Conservation (phyloP, 2,888 invertebrate species). For the Troides aeacus region DNA sequence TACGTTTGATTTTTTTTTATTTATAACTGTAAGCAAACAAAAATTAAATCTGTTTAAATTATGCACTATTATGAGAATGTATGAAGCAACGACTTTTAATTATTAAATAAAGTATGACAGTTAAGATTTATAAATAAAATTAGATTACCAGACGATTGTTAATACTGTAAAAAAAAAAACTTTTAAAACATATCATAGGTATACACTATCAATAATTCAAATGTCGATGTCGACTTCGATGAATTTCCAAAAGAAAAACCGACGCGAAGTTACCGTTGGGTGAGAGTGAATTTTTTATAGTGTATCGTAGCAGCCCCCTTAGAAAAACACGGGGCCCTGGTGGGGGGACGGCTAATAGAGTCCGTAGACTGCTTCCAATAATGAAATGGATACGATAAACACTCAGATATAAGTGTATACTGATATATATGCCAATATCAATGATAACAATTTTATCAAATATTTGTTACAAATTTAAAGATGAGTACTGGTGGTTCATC, state of each 20-base stretch:
- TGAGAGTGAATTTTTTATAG: slow-evolving; percentile 72
- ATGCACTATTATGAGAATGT: too few species aligned
- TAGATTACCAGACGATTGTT: too few species aligned
- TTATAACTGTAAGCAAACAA: too few species aligned
- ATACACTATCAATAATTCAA: slow-evolving; percentile 49
- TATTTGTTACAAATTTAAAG: not conserved
- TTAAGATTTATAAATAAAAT: too few species aligned
- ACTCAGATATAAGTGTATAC: not conserved
- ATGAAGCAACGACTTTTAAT: too few species aligned
- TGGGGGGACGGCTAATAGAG: slow-evolving; percentile 69
- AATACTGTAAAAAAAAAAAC: too few species aligned
- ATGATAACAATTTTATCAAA: not conserved
- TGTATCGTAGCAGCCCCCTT: slow-evolving; percentile 58
- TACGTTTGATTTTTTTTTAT: too few species aligned
- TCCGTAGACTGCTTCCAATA: slow-evolving; percentile 36
- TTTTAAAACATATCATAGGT: slow-evolving; percentile 19
- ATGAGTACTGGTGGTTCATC: not conserved
- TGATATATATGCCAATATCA: not conserved
- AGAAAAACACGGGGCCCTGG: slow-evolving; percentile 67
- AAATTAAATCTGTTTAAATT: too few species aligned
- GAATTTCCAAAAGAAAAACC: slow-evolving; percentile 51
- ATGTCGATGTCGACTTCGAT: slow-evolving; percentile 39
- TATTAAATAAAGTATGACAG: too few species aligned
- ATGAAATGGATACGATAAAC: slow-evolving; percentile 33
- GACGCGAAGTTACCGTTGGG: slow-evolving; percentile 46